Conservation (phyloP, 2,888 invertebrate species). For the Drosophila formosana region DNA sequence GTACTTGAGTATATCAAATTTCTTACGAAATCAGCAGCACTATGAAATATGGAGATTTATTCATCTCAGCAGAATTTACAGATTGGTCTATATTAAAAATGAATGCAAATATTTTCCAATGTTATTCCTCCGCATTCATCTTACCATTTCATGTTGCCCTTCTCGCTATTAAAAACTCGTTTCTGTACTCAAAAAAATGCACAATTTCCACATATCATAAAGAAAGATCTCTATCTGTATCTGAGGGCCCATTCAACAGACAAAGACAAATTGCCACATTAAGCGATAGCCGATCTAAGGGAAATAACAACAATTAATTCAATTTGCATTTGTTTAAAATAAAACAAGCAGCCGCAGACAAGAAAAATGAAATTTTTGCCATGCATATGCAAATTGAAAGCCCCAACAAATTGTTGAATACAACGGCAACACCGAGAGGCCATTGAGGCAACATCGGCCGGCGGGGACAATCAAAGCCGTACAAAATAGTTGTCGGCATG, state of each 20-base stretch:
- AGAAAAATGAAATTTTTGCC: slow-evolving; percentile 51
- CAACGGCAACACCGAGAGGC: slow-evolving; percentile 19
- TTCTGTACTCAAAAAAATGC: neutral
- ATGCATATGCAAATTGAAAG: slow-evolving; percentile 67
- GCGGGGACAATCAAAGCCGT: slow-evolving; percentile 61
- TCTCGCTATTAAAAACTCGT: slow-evolving; percentile 5
- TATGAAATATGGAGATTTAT: too few relatives aligned
- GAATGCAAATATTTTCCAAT: neutral
- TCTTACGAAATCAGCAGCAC: too few relatives aligned
- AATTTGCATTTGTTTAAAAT: slow-evolving; percentile 69
- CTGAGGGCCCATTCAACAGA: slow-evolving; percentile 41
- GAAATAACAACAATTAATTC: slow-evolving; percentile 75
- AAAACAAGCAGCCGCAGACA: slow-evolving; percentile 39
- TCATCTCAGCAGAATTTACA: too few relatives aligned
- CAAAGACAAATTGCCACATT: slow-evolving; percentile 75
- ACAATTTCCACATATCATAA: slow-evolving; percentile 51
- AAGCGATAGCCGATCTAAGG: slow-evolving; percentile 66
- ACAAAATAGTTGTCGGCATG: slow-evolving; percentile 76
- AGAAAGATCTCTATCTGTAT: slow-evolving; percentile 52
- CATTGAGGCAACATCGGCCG: slow-evolving; percentile 26
- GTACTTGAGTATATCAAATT: too few relatives aligned
- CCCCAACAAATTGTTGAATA: slow-evolving; percentile 45
- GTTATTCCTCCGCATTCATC: neutral
- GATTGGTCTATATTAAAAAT: neutral
- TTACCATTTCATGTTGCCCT: slow-evolving; percentile 6